Conservation (phyloP, 2,797 vertebrate genomes). For the Molossus alvarezi region DNA sequence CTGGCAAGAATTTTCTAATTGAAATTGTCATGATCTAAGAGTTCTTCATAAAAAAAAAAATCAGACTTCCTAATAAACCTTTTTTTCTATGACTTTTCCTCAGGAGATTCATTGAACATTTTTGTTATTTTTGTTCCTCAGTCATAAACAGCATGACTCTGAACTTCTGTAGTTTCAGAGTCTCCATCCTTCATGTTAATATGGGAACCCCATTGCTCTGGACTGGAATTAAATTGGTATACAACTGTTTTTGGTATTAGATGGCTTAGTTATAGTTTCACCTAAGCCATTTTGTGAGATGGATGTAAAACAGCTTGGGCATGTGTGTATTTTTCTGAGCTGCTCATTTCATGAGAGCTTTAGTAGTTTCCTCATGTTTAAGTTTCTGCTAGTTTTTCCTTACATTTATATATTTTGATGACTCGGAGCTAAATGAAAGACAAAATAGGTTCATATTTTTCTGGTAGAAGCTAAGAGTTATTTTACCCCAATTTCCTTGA, state of each 20-base stretch:
- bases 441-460: slow-evolving; percentile 35
- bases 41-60: background rate
- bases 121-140: slow-evolving; percentile 44
- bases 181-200: background rate
- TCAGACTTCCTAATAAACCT: background rate
- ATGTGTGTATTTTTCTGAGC: background rate
- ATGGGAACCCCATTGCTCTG: background rate
- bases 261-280: background rate
- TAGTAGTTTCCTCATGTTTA: background rate
- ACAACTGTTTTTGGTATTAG: background rate
- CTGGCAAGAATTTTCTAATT: slow-evolving; percentile 27
- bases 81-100: background rate
- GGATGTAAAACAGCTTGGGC: background rate
- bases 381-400: slow-evolving; percentile 1
- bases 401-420: background rate
- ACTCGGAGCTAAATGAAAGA: background rate
- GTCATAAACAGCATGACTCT: slow-evolving; percentile 36
- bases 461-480: background rate
- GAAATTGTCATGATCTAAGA: background rate
- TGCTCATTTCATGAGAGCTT: background rate
- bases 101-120: background rate
- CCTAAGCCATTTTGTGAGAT: background rate
- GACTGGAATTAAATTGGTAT: background rate
- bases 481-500: background rate
- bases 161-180: background rate